Evolutionary conservation across 92 coral and sea anemone genomes (phyloP).

Genomic region (Umimayanthus kanabou): DNA sequence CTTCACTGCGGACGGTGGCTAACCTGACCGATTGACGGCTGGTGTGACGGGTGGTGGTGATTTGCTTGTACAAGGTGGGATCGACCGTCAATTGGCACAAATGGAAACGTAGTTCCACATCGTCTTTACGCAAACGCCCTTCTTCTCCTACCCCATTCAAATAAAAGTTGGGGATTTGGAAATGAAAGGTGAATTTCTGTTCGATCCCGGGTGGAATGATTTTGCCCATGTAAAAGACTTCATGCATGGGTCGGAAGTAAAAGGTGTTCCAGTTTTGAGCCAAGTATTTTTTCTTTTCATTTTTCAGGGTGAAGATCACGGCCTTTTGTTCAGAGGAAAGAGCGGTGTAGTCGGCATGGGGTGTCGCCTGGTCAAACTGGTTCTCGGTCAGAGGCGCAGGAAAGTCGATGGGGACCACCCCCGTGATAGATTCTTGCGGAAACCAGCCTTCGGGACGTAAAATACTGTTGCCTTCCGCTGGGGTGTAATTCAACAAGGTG

Average conservation of each 20-base stretch:
- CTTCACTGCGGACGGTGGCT: background rate
- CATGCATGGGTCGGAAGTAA: slow-evolving; percentile 1
- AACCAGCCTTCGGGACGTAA: background rate
- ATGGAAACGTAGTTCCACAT: background rate
- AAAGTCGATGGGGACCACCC: too few relatives aligned
- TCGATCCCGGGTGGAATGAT: background rate
- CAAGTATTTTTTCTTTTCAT: too few relatives aligned
- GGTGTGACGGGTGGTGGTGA: background rate
- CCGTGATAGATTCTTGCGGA: background rate
- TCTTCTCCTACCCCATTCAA: background rate
- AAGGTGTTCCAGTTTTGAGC: background rate
- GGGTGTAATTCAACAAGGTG: slow-evolving; percentile 40
- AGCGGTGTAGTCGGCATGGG: too few relatives aligned
- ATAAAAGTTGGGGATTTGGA: background rate
- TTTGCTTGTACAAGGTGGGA: background rate
- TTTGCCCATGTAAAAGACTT: background rate
- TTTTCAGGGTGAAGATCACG: too few relatives aligned
- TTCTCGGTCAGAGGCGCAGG: too few relatives aligned
- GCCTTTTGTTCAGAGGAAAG: too few relatives aligned
- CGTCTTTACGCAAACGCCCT: background rate
- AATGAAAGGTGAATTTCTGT: background rate
- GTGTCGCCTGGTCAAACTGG: too few relatives aligned
- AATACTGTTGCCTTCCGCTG: background rate
- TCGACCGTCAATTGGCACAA: background rate
- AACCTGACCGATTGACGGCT: background rate